These are phyloP conservation scores for Dissostichus mawsoni DNA, from an alignment of 2,113 vertebrate genomes.

Conservation along the genomic window DNA sequence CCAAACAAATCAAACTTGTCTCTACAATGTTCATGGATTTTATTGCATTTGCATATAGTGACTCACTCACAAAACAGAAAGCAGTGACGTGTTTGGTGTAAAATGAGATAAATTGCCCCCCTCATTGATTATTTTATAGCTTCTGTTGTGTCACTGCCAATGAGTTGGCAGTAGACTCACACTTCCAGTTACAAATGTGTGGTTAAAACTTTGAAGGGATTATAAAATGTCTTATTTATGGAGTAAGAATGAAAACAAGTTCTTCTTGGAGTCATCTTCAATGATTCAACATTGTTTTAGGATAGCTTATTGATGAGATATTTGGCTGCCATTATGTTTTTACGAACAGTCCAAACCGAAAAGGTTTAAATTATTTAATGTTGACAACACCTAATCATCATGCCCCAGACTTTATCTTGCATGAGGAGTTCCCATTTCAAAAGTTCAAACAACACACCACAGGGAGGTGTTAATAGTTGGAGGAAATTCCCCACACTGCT, in stretches of 20 bases:
- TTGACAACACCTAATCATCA: background rate
- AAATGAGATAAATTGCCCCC: background rate
- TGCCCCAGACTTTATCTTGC: background rate
- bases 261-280: background rate
- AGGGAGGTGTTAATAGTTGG: background rate
- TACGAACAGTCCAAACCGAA: too few relatives aligned
- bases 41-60: background rate
- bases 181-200: slow-evolving; percentile 34
- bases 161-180: slow-evolving; percentile 18
- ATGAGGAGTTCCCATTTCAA: background rate
- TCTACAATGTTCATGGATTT: background rate
- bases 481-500: background rate
- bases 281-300: background rate
- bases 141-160: slow-evolving; percentile 32
- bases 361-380: background rate
- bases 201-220: background rate
- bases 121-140: background rate
- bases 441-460: background rate
- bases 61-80: slow-evolving; percentile 1
- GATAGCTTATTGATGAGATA: background rate
- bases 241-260: background rate
- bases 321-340: background rate
- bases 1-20: background rate
- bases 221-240: slow-evolving; percentile 7
- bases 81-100: slow-evolving; percentile 10